Evolutionary conservation across 2,797 vertebrate species (phyloP), one percentile per base, ranked within the genome.

Genomic region (Brotula barbata): DNA sequence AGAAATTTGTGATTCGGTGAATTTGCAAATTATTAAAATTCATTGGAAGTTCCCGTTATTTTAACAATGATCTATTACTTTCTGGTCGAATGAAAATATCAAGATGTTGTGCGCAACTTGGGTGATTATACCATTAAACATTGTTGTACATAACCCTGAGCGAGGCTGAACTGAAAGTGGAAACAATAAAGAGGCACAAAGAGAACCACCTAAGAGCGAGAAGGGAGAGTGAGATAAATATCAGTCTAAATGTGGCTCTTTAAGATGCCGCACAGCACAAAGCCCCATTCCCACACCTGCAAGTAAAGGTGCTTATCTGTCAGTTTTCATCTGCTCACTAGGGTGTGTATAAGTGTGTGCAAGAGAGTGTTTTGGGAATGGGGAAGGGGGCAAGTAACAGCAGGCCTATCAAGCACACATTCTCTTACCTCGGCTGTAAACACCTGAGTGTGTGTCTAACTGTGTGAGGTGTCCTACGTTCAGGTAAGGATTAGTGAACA

Each of bases 231-330:
- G 68, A 80, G 83, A 80, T 77, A 62, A 75, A 51, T 74, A 80
- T 88, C 77, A 73, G 59, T 64, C 52, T 59, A 37, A 39, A 52
- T 65, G 67, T 70, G 68, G 14, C 64, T 82, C 55, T 70, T 84
- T 80, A 76, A 83, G 67, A 84, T 75, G 79, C 56, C 1, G 5
- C 72, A 69, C 67, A 64, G 62, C 63, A 51, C 41, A 9, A 6
- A 37, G 50, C 74, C 57, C 34, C 19, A 69, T 56, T 82, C 46
- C 64, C 68, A 73, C 66, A 81, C 77, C 74, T 85, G 74, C 64
- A 63, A 75, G 63, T 59, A 70, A 82, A 84, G 69, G 68, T 76
- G 61, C 78, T 84, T 84, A 83, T 81, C 77, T 73, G 76, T 83
- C 72, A 71, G 43, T 70, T 75, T 79, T 76, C 74, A 84, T 85